phyloP scores from a whole-genome alignment of 1,140 invertebrate species.

The Chironomus tepperi region DNA sequence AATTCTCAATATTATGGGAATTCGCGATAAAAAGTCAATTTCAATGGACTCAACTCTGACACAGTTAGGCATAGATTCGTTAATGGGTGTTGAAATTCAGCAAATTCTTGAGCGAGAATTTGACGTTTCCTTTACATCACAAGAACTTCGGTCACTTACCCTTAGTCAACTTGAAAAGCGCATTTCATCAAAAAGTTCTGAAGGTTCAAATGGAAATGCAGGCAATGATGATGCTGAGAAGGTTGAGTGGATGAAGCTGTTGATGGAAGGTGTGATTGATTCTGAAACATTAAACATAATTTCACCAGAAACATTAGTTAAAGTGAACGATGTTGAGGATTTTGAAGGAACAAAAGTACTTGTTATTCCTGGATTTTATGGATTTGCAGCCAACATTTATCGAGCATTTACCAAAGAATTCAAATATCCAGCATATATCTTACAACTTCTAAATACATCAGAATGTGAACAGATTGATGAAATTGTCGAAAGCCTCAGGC shows the following conservation, averaged over 20 bases:
- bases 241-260: conserved; percentile 29
- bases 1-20: conserved; percentile 48
- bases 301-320: neutral
- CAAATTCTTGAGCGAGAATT: conserved; percentile 68
- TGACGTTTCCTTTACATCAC: conserved; percentile 60
- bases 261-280: conserved; percentile 37
- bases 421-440: conserved; percentile 29
- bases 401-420: conserved; percentile 31
- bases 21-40: conserved; percentile 44
- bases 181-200: conserved; percentile 34
- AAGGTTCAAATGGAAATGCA: conserved; percentile 44
- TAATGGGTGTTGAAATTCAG: conserved; percentile 78
- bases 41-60: conserved; percentile 50
- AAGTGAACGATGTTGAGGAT: neutral
- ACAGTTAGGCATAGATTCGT: conserved; percentile 74
- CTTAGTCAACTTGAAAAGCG: conserved; percentile 44
- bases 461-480: neutral
- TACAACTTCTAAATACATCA: conserved; percentile 32
- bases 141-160: conserved; percentile 55
- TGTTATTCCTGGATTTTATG: conserved; percentile 75
- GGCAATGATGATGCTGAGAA: conserved; percentile 40
- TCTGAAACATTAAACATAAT: neutral
- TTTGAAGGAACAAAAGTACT: conserved; percentile 43
- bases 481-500: neutral
- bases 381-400: conserved; percentile 44